Base-by-base conservation (phyloP, 1,140 invertebrate genomes). In the Apolygus lucorum region DNA sequence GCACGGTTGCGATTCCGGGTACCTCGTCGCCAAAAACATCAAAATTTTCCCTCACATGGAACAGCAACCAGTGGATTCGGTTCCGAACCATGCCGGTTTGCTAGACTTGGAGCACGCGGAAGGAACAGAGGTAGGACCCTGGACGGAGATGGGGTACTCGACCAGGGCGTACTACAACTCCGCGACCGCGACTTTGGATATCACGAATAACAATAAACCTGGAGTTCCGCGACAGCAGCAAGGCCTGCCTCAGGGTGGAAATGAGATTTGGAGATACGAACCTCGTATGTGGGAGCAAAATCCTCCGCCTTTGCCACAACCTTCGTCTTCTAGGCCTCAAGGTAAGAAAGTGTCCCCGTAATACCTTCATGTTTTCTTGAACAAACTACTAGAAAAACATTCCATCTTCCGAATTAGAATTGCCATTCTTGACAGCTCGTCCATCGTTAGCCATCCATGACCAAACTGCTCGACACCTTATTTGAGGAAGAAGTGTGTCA, bases 131-230 rank as follows among this genome's bases (percentile, higher is more conserved):
- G 26, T 2, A 14, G 28, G 64, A 14, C 13, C 27, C n/a, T 34
- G 27, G 17, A 26, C 22, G 17, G 64, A 66, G 11, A 66, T 66
- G 64, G 64, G 64, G 1, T 66, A 66, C 28, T 29, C 27, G 27
- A 66, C 64, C 1, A 28, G 64, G 29, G 64, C 64, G 8, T 66
- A 34, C 28, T 66, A 66, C 64, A 66, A 66, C 28, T 1, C 26
- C 1, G 64, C 64, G 2, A 66, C 64, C 27, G 64, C 27, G 11
- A 29, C 64, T 34, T 34, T 66, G 27, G 64, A 66, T n/a, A 66
- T 66, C 2, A 66, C 64, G 13, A 66, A 66, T 34, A 66, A 66
- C 28, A 66, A 66, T 28, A 66, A 66, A 25, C 64, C 64, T 17
- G 21, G 14, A 17, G 4, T 17, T 13, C 54, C 8, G 4, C 54